phyloP scores from a whole-genome alignment of 2,113 vertebrate species.

The Amazona guildingii region DNA sequence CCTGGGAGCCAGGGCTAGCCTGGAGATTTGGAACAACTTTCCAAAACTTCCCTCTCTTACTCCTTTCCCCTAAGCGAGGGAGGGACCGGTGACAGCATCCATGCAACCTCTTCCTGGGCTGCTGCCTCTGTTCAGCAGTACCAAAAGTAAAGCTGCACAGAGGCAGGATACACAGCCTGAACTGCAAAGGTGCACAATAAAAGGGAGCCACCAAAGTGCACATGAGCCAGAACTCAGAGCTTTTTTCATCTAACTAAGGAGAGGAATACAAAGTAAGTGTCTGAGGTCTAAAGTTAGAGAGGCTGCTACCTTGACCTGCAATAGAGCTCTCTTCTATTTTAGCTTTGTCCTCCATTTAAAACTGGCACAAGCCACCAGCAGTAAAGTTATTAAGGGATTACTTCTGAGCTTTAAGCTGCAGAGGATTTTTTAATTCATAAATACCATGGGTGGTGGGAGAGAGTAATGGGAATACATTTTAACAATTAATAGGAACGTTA shows the following conservation, averaged over 20 bases:
- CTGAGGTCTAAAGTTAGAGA: neutral
- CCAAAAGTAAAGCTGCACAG: neutral
- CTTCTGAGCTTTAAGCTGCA: neutral
- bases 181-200: neutral
- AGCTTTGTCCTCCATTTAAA: neutral
- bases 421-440: neutral
- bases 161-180: neutral
- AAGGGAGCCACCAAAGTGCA: neutral
- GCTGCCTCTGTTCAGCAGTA: neutral
- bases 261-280: neutral
- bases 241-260: neutral
- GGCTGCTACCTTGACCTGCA: constrained; percentile 3
- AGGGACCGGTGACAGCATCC: neutral
- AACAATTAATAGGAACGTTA: neutral
- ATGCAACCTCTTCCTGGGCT: neutral
- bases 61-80: neutral
- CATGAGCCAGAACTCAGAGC: neutral
- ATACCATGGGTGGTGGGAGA: neutral
- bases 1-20: neutral
- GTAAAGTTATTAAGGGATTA: constrained; percentile 1
- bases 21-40: neutral
- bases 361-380: neutral
- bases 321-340: neutral
- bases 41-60: neutral
- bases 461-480: neutral